Conservation (phyloP, 2,888 invertebrate species). For the Iphiclides podalirius region DNA sequence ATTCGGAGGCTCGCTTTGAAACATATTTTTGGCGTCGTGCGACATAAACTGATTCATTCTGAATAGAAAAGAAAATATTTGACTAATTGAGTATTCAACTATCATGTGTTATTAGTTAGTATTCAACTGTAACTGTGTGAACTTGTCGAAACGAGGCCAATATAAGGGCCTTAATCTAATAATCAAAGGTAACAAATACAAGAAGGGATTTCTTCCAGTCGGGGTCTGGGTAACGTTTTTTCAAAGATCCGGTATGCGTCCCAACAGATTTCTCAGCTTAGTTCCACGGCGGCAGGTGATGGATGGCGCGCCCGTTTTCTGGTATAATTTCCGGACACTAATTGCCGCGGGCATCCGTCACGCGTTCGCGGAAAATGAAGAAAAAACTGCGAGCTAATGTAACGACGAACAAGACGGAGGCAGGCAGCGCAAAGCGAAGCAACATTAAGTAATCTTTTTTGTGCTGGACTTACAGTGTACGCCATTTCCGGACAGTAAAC, state of each 20-base stretch:
- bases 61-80: too few species aligned
- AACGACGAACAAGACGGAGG: constrained; percentile 22
- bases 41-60: too few species aligned
- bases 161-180: too few species aligned
- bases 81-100: too few species aligned
- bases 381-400: constrained; percentile 43
- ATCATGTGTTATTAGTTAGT: too few species aligned
- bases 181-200: too few species aligned
- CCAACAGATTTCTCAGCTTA: constrained; percentile 68
- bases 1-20: too few species aligned
- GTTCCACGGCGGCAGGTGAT: constrained; percentile 72
- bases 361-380: constrained; percentile 51
- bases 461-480: neutral
- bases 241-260: constrained; percentile 55
- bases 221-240: neutral
- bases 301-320: constrained; percentile 72
- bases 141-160: too few species aligned
- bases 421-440: constrained; percentile 15
- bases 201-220: too few species aligned
- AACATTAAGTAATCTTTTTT: constrained; percentile 19
- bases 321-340: constrained; percentile 77
- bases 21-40: too few species aligned
- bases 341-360: constrained; percentile 74
- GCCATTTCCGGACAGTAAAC: too few species aligned
- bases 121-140: too few species aligned